Base-by-base conservation (phyloP, 2,888 invertebrate species). In the Pseudococcus jackbeardsleyi region DNA sequence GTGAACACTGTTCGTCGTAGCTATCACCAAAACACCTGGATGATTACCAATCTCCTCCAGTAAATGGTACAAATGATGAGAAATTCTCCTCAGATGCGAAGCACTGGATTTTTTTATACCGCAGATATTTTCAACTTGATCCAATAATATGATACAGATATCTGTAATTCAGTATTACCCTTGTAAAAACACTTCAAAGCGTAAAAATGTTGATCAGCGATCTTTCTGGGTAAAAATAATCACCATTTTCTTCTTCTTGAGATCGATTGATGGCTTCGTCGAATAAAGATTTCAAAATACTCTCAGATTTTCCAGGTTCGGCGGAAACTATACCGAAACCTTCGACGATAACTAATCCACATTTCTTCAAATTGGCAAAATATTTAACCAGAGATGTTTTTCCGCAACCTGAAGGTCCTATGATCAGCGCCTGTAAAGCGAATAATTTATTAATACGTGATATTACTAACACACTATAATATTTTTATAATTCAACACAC, bases 321-420 rank as follows among this genome's bases (percentile, higher is more conserved):
- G 93, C 91, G n/a, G 92, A 91, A 68, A 92, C 90, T 1, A 93
- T 90, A 85, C 93, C 92, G 0, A 92, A 91, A 0, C 92, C 92
- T 85, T 91, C 91, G 4, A 94, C 90, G 17, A 91, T 90, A 82
- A 93, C 91, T 17, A 93, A 90, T 89, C 92, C 92, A 89, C 93
- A 92, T n/a, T 90, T 90, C 90, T 92, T 91, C 54, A 92, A 91
- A 3, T 91, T 90, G 8, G 94, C 92, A 50, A 93, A 92, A 46
- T 92, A 92, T 85, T 91, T 91, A 3, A 94, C 92, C 50, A 94
- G 90, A 9, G 92, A 91, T 12, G 93, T 93, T 91, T 94, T 94
- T 22, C 94, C 94, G 90, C 93, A 92, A 8, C 94, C 94, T 2
- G 93, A 91, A 17, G 94, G 92, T 3, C 94, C 94, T 89, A 92